Conservation (phyloP, 2,888 invertebrate genomes). For the Parnassius apollo region DNA sequence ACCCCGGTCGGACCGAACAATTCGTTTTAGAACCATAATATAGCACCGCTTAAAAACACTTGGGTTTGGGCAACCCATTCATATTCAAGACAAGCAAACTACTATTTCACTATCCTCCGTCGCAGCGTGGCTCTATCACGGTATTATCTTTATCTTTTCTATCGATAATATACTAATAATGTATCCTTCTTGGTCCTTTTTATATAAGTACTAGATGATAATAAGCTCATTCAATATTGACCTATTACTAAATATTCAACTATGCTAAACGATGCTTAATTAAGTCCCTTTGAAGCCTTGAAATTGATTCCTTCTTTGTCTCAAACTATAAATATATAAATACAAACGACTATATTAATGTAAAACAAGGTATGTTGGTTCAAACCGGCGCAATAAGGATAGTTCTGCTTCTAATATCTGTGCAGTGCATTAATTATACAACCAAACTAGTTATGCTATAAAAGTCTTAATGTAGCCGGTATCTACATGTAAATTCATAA, state of each 20-base stretch:
- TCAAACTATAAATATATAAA: slow-evolving; percentile 18
- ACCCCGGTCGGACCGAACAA: too few species aligned
- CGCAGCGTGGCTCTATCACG: too few species aligned
- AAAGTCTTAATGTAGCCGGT: slow-evolving; percentile 20
- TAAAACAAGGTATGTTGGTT: slow-evolving; percentile 22
- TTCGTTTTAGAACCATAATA: too few species aligned
- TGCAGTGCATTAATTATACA: slow-evolving; percentile 24
- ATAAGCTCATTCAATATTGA: slow-evolving; percentile 21
- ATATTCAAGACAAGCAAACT: too few species aligned
- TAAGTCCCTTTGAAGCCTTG: slow-evolving; percentile 18
- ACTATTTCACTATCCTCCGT: too few species aligned
- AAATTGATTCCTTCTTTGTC: slow-evolving; percentile 24
- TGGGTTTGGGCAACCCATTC: too few species aligned
- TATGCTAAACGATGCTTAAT: slow-evolving; percentile 28
- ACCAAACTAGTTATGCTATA: slow-evolving; percentile 24
- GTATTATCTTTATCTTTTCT: too few species aligned
- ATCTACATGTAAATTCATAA: slow-evolving; percentile 14
- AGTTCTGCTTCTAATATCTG: neutral
- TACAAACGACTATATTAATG: slow-evolving; percentile 20
- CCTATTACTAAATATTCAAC: slow-evolving; percentile 62
- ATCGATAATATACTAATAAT: too few species aligned
- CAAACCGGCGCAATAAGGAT: slow-evolving; percentile 22
- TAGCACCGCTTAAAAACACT: too few species aligned
- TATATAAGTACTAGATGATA: slow-evolving; percentile 36
- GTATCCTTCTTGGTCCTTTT: slow-evolving; percentile 47